A percentile compares a stretch with the other conserved stretches of the same genome.
Evolutionary conservation across 2,113 vertebrate species (phyloP).

Genomic region (Callipepla squamata): DNA sequence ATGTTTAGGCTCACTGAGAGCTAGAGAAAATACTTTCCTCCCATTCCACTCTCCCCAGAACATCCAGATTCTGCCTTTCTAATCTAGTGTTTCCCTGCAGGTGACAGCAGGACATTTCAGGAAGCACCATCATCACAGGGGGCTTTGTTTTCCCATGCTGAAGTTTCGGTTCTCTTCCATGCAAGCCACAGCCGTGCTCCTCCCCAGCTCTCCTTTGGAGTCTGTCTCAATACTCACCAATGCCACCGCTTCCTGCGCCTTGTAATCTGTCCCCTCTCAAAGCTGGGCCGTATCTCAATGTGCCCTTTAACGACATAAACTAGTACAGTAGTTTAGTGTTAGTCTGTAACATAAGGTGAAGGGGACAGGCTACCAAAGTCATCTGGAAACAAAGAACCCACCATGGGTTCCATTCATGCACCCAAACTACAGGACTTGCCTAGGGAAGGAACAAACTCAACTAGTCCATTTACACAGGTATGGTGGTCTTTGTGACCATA

Average conservation of each 20-base stretch:
- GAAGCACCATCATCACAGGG: not conserved
- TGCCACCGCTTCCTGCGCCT: not conserved
- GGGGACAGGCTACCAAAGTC: not conserved
- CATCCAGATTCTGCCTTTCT: not conserved
- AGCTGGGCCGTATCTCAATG: not conserved
- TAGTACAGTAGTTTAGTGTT: not conserved
- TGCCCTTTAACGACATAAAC: not conserved
- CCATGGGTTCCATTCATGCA: not conserved
- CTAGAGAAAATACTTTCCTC: not conserved
- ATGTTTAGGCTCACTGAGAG: no score
- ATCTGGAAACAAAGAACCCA: not conserved
- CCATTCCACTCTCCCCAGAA: not conserved
- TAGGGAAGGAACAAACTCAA: not conserved
- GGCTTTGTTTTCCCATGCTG: not conserved
- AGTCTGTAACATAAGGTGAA: not conserved
- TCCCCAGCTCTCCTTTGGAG: not conserved
- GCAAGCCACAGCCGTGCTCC: rapidly evolving
- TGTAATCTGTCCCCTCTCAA: not conserved
- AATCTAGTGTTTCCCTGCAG: not conserved
- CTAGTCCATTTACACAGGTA: not conserved
- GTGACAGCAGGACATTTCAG: not conserved
- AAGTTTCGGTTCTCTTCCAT: not conserved
- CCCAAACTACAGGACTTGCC: not conserved
- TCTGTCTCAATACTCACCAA: not conserved
- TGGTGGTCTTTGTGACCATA: not conserved